phyloP scores from a whole-genome alignment of 2,797 vertebrate genomes.

The Labeo calbasu region DNA sequence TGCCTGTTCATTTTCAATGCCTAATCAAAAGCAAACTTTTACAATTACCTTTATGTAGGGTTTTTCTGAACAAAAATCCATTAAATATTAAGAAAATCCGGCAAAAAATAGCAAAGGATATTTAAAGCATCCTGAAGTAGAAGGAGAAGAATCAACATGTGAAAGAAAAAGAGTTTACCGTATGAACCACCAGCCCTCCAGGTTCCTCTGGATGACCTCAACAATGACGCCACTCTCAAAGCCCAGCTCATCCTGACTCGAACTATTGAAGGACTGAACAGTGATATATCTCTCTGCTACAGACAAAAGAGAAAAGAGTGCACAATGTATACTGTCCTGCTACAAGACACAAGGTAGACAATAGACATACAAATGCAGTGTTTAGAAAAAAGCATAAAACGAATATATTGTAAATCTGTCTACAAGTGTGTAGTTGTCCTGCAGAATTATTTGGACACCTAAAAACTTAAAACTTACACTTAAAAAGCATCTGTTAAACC shows the following conservation, averaged over 20 bases:
- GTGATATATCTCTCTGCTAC: slow-evolving; percentile 94
- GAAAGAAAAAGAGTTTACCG: slow-evolving; percentile 77
- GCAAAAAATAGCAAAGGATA: neutral
- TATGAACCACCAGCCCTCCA: slow-evolving; percentile 99
- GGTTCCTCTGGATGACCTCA: slow-evolving; percentile 98
- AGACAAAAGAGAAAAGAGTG: slow-evolving; percentile 19
- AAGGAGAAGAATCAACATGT: neutral
- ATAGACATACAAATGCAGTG: neutral
- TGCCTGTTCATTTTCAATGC: too few species aligned
- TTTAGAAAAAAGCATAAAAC: neutral
- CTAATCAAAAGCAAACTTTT: too few species aligned
- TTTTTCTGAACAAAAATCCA: neutral
- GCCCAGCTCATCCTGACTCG: slow-evolving; percentile 94
- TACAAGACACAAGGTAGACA: neutral
- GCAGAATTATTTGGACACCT: neutral
- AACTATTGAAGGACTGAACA: slow-evolving; percentile 88
- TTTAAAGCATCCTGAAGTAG: neutral
- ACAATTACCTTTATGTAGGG: too few species aligned
- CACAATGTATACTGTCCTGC: neutral
- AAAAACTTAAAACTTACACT: too few species aligned
- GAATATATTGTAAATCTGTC: neutral
- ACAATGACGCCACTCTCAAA: slow-evolving; percentile 96
- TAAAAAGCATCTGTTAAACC: neutral
- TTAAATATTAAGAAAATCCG: neutral
- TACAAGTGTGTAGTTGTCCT: neutral